These are phyloP conservation scores for Callyntrura guangdongensis DNA, from an alignment of 2,888 invertebrate genomes.

Conservation along the genomic window DNA sequence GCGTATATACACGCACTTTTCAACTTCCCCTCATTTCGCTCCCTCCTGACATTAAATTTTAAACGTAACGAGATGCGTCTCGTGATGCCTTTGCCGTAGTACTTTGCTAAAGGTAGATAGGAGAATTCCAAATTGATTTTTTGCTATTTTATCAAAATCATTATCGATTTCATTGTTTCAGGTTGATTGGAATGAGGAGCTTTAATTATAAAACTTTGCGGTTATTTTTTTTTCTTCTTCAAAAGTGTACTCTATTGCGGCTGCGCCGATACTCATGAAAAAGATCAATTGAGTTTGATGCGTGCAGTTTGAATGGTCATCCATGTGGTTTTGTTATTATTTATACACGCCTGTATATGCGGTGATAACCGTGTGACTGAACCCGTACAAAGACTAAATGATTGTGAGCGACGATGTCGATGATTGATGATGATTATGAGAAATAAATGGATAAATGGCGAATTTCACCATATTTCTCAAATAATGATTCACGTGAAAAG, in stretches of 20 bases:
- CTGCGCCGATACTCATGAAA: background rate
- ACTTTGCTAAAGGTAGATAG: too few relatives aligned
- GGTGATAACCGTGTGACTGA: constrained; percentile 4
- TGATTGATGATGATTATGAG: background rate
- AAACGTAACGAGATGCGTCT: constrained; percentile 15
- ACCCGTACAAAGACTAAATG: constrained; percentile 22
- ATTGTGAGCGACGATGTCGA: background rate
- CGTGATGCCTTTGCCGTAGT: too few relatives aligned
- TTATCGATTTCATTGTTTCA: background rate
- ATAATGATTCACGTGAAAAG: constrained; percentile 27
- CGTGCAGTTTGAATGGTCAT: background rate
- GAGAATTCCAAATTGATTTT: constrained; percentile 43
- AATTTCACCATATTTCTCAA: background rate
- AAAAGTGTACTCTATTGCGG: background rate
- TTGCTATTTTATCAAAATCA: constrained; percentile 21
- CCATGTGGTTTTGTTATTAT: background rate
- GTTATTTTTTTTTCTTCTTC: constrained; percentile 1
- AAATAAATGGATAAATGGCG: background rate
- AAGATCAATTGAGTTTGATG: constrained; percentile 30
- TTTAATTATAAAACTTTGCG: constrained; percentile 44
- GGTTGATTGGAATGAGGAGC: constrained; percentile 15
- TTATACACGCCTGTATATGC: constrained; percentile 3
- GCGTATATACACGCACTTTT: background rate
- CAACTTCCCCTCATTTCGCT: too few relatives aligned
- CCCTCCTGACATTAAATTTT: constrained; percentile 56